Evolutionary conservation across 2,113 vertebrate genomes (phyloP), one percentile per base, ranked within the genome.

Genomic region (Pycnonotus jocosus): DNA sequence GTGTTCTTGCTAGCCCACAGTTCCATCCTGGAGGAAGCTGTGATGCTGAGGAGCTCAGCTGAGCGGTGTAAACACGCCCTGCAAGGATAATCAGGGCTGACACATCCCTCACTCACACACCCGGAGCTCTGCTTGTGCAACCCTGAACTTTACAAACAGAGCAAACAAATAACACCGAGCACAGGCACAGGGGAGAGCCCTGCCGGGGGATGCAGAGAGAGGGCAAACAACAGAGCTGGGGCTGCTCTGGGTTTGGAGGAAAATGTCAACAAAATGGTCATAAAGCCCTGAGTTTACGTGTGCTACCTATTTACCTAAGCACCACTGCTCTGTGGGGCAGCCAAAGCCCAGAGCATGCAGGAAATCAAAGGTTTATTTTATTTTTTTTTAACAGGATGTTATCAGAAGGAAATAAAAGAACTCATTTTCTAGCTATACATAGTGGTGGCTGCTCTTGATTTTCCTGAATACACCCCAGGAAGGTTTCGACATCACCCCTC

Each of bases 401-500:
- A 87, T 48, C 77, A 68, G 90, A 47, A 83, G 69, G 85, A 94
- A 96, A 93, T 66, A 93, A 77, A 95, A 77, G 10, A 35, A 33
- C 53, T 65, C 35, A 4, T 27, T 66, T 64, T 14, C 38, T 27
- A 57, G 65, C 31, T 64, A 0, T 48, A 19, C 28, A 9, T 31
- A 5, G 14, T 81, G 30, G 9, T 28, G 22, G 37, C 1, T 70
- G 64, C 35, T 62, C 19, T 42, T 51, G 1, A 27, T 88, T 90
- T 94, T 77, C 56, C 72, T 64, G 38, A 90, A 51, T 48, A 9
- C 47, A 61, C 19, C 72, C 33, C 81, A 38, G 42, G 13, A 22
- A 79, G 21, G 54, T 60, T 92, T 88, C 47, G 2, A 27, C 40
- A 48, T n/a, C 47, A 28, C 5, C 50, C 44, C 23, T 70, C 19